Conservation (phyloP, 2,888 invertebrate species). For the Callimorpha dominula region DNA sequence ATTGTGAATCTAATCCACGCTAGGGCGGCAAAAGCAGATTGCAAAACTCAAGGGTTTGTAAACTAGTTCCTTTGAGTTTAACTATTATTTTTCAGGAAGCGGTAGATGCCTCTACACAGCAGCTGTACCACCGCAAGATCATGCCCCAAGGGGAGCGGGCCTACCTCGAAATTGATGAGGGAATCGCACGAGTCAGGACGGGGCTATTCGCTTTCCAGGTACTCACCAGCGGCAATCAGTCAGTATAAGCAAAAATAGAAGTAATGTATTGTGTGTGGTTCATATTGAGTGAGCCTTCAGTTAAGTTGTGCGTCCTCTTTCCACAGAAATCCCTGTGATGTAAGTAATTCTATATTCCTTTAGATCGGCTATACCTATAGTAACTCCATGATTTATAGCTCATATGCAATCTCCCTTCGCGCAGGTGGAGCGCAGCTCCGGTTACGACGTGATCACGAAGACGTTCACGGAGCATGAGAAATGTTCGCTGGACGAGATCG, state of each 20-base stretch:
- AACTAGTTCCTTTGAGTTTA: no score
- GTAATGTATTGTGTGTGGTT: no score
- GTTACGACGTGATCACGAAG: conserved; percentile 87
- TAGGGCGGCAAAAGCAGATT: no score
- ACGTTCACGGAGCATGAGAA: conserved; percentile 88
- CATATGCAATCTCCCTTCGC: not conserved
- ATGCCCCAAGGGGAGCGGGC: conserved; percentile 83
- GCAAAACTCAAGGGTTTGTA: no score
- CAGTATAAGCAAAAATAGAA: not conserved
- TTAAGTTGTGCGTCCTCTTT: no score
- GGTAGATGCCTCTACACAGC: conserved; percentile 81
- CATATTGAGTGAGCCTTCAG: no score
- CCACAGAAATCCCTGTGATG: no score
- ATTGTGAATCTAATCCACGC: no score
- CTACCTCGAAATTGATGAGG: conserved; percentile 83
- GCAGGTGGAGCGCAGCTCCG: conserved; percentile 86
- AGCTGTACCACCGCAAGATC: conserved; percentile 85
- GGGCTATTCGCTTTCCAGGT: conserved; percentile 88
- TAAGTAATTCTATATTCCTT: no score
- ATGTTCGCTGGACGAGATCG: conserved; percentile 87
- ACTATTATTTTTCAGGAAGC: conserved; percentile 76
- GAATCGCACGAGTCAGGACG: conserved; percentile 84
- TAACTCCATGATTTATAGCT: not conserved
- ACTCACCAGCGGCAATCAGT: not conserved
- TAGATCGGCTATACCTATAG: no score